Evolutionary conservation across 2,797 vertebrate species (phyloP), one percentile per base, ranked within the genome.

Genomic region (Sciurus vulgaris): DNA sequence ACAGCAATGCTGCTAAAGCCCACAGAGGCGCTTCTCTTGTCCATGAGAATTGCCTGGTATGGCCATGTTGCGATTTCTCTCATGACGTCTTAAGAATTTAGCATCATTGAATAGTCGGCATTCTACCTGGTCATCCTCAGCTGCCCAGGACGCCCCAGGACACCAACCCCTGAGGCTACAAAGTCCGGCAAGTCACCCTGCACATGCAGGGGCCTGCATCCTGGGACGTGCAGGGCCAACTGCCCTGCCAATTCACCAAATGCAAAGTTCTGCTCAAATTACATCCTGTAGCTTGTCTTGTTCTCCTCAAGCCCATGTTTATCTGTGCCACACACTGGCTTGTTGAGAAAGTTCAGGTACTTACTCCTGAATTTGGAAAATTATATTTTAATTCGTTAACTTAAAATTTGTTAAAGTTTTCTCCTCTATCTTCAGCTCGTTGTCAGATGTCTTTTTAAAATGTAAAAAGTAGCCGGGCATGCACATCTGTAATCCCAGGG

Each of bases 371-470:
- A 61, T 54, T 63, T 54, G 7, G 7, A 73, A 89, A 92, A 24
- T 70, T 30, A 56, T 30, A 38, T 12, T 65, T 90, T 70, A 61
- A 73, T 77, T 86, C 4, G 54, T 67, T 77, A 28, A n/a, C n/a
- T 15, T 76, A 35, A 56, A 82, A 47, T 33, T 17, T 56, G 79
- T 72, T 24, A 33, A 70, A 41, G 12, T 44, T 13, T 44, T 77
- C 59, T 67, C 1, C 10, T 73, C 67, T 61, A 17, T 83, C 54
- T 76, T 84, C 41, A 94, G 11, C 49, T 82, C 14, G 49, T 56
- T 22, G 26, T 59, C 69, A 73, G 9, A 35, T 72, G 24, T 85
- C 89, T 85, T 69, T 78, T 54, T 33, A 84, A 65, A 56, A 69
- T 41, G 30, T 49, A 61, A 79, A 67, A 91, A 92, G 22, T 59